Base-by-base conservation (phyloP, 2,888 invertebrate genomes). In the Lepidocyrtoides sp. region DNA sequence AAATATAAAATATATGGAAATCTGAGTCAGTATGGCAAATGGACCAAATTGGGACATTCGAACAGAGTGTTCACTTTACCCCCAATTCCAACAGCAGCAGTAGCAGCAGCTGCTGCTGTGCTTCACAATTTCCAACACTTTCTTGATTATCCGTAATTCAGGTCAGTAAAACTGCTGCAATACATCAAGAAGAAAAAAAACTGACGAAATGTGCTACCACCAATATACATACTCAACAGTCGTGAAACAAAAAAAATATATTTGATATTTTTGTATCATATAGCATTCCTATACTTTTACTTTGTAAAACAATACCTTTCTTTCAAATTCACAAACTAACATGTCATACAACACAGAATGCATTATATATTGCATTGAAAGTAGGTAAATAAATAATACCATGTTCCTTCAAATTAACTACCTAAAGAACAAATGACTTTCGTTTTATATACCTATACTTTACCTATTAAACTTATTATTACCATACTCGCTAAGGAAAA, bases 361-460 rank as follows among this genome's bases (percentile, higher is more conserved):
- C n/a, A n/a, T n/a, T n/a, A n/a, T n/a, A n/a, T n/a, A n/a, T 12
- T 48, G 14, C 12, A 48, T 8, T 2, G 51, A 17, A 17, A 69
- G 66, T 17, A 69, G 66, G 32, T 5, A 36, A 36, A 26, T 60
- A 41, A 4, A 57, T 57, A 44, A 69, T 41, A 69, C 26, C 17
- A 10, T 20, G 8, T 14, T 72, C 41, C 36, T 72, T 72, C 8
- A 72, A 72, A 72, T 72, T 72, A 72, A 72, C 44, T 44, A 72
- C 72, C 44, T 72, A 72, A 23, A 44, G 66, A 44, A 72, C 72
- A 72, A 72, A 72, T 72, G 72, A 44, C 72, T 72, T 72, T 72
- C 14, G 1, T 23, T 36, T 36, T 72, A 72, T 41, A 72, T n/a
- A n/a, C 23, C 44, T 44, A 72, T 72, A 72, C 23, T 72, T 72